These are phyloP conservation scores for Temnothorax curvispinosus DNA, from an alignment of 1,140 invertebrate species.

Conservation along the genomic window DNA sequence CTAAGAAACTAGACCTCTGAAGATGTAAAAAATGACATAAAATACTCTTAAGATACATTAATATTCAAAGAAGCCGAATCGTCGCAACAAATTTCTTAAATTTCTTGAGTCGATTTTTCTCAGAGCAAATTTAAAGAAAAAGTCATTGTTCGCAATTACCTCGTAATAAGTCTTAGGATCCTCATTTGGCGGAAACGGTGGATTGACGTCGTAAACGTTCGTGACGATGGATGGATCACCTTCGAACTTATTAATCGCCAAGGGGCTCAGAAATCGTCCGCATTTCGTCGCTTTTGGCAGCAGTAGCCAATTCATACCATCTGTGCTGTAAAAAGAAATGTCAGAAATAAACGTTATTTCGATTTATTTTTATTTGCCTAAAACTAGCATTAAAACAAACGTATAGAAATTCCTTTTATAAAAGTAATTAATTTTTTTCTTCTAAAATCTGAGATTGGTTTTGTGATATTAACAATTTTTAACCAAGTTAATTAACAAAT, in stretches of 20 bases:
- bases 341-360: not conserved
- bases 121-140: not conserved
- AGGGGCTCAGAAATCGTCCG: conserved; percentile 87
- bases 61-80: not conserved
- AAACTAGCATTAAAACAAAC: not conserved
- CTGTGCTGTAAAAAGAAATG: conserved; percentile 82
- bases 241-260: conserved; percentile 85
- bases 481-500: not conserved
- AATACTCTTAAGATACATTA: not conserved
- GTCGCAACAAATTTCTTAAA: not conserved
- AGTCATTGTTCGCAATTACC: conserved; percentile 37
- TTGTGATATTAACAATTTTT: not conserved
- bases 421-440: not conserved
- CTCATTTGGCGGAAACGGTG: conserved; percentile 78
- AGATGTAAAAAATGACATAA: not conserved
- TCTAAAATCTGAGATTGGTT: not conserved
- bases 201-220: conserved; percentile 84
- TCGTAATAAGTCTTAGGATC: conserved; percentile 66
- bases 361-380: not conserved
- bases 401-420: not conserved
- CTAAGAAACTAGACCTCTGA: not conserved
- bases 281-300: conserved; percentile 88
- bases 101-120: not conserved
- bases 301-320: conserved; percentile 90
- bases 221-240: conserved; percentile 87